A percentile compares a stretch with the other conserved stretches of the same genome.
Conservation (phyloP, 2,888 invertebrate species). For the Eilema caniola region DNA sequence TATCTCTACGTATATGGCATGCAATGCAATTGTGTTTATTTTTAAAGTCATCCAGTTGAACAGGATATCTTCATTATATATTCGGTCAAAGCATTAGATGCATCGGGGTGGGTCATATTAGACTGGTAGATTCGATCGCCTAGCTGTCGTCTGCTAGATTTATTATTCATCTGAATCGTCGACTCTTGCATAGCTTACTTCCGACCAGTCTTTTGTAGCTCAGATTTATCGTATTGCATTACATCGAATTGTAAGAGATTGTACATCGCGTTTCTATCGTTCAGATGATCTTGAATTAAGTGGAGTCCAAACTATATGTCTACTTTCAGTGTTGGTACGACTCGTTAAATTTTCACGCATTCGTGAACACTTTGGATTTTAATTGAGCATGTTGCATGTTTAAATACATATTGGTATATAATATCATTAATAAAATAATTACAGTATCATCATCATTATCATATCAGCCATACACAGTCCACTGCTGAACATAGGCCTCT, state of each 20-base stretch:
- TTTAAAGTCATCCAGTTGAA: constrained; percentile 71
- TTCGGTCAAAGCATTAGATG: constrained; percentile 41
- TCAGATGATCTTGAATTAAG: constrained; percentile 2
- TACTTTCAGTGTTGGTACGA: constrained; percentile 55
- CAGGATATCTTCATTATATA: constrained; percentile 50
- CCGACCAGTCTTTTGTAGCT: constrained; percentile 47
- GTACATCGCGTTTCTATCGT: constrained; percentile 11
- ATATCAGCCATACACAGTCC: too few relatives aligned
- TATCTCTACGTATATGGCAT: constrained; percentile 53
- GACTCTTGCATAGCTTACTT: constrained; percentile 62
- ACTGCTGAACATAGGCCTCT: too few relatives aligned
- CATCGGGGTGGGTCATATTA: constrained; percentile 69
- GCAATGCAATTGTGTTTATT: constrained; percentile 80
- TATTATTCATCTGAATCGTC: constrained; percentile 70
- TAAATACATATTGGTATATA: neutral
- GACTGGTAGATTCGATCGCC: constrained; percentile 66
- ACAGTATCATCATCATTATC: too few relatives aligned
- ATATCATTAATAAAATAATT: neutral
- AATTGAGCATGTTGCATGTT: neutral
- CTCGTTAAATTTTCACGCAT: constrained; percentile 72
- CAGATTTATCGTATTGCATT: constrained; percentile 23
- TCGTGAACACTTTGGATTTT: constrained; percentile 44
- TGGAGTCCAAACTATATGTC: constrained; percentile 6
- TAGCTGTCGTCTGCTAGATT: constrained; percentile 57
- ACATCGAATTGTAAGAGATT: constrained; percentile 15